Evolutionary conservation across 2,888 invertebrate genomes (phyloP).

Genomic region (Pristionchus japonicus): DNA sequence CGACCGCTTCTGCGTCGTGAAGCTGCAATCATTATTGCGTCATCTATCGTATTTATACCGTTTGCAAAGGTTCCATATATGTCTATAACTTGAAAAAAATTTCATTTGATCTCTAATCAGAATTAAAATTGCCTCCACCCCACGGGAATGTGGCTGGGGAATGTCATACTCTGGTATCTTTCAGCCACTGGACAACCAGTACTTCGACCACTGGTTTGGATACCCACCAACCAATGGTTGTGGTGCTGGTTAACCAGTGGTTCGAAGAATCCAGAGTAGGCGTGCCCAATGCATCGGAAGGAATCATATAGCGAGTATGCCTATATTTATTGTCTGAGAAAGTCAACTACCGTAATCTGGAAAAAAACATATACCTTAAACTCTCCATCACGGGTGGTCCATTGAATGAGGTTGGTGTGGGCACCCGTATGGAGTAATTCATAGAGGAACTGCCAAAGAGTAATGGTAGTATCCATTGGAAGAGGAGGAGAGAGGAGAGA

Average conservation of each 20-base stretch:
- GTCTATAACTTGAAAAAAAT: no score
- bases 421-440: constrained; percentile 79
- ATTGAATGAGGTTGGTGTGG: constrained; percentile 79
- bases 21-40: constrained; percentile 56
- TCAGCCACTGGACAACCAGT: no score
- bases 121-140: no score
- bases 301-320: neutral
- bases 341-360: neutral
- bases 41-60: neutral
- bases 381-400: constrained; percentile 80
- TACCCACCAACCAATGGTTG: no score
- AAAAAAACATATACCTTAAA: constrained; percentile 77
- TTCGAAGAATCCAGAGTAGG: no score
- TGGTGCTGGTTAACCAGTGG: no score
- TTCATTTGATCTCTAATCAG: no score
- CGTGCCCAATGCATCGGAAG: neutral
- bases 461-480: constrained; percentile 76
- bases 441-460: constrained; percentile 81
- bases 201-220: no score
- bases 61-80: no score
- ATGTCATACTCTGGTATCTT: no score
- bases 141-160: no score
- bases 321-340: neutral
- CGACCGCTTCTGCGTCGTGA: constrained; percentile 77
- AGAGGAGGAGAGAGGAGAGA: constrained; percentile 1